These are phyloP conservation scores for Manis crassicaudata DNA, from an alignment of 2,797 vertebrate species.

Conservation along the genomic window DNA sequence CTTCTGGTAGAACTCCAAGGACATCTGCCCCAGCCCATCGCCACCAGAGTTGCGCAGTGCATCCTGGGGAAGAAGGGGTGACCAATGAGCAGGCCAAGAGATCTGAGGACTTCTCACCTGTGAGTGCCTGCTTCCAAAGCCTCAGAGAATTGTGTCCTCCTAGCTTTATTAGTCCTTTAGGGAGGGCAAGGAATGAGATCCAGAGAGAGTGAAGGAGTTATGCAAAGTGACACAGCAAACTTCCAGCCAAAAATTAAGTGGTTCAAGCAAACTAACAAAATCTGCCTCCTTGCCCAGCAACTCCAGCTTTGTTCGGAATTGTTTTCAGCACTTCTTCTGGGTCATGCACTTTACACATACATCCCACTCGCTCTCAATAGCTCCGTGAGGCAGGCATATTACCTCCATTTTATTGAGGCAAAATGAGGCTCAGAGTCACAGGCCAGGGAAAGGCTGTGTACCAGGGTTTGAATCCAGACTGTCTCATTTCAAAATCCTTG, in stretches of 20 bases:
- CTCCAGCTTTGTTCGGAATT: neutral
- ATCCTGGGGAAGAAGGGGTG: conserved; percentile 86
- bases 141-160: neutral
- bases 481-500: neutral
- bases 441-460: neutral
- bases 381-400: neutral
- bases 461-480: neutral
- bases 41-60: conserved; percentile 93
- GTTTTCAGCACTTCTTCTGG: neutral
- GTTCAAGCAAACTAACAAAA: neutral
- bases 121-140: neutral
- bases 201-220: neutral
- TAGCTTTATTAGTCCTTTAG: neutral
- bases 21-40: conserved; percentile 97
- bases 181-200: neutral
- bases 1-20: conserved; percentile 99
- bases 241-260: neutral
- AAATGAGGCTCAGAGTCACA: neutral
- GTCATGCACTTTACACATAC: neutral
- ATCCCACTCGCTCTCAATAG: neutral
- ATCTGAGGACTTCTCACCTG: neutral
- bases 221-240: neutral
- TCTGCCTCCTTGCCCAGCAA: neutral
- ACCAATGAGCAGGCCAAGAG: rapidly evolving
- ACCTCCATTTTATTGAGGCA: neutral